Evolutionary conservation across 2,888 invertebrate species (phyloP), one percentile per base, ranked within the genome.

Genomic region (Drosophila anomalata): DNA sequence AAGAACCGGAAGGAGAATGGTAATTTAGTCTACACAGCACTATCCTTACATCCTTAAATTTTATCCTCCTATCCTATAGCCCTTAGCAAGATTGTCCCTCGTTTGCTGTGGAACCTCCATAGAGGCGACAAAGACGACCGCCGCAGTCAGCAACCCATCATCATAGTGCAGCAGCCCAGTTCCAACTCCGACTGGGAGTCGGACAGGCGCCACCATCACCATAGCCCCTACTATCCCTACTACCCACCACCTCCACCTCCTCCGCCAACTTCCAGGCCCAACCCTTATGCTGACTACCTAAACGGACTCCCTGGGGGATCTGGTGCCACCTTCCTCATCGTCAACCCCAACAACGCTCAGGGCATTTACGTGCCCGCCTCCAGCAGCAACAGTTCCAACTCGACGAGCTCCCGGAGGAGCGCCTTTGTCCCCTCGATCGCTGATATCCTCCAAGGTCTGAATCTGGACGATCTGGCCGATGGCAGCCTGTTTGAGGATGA

Each of bases 261-360:
- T 7, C 22, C 47, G 0, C 65, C 36, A n/a, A 36, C 36, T n/a
- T n/a, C n/a, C 7, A 36, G 36, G 31, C 36, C 61, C 54, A 11
- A 1, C 17, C 61, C 36, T 0, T 36, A 36, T n/a, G 36, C n/a
- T 6, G 36, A 36, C 2, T 36, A 36, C 14, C 1, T 36, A 2
- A 36, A 6, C 7, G 36, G 36, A 1, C n/a, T 29, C 9, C 29
- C n/a, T 0, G 36, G 36, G 0, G 47, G 33, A 2, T 2, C 26
- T 1, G 44, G 48, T 3, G 46, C 58, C 17, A 69, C 81, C 11
- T 60, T 67, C 3, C 26, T 81, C 9, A 61, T 81, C 11, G 17
- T 81, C 3, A 82, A 81, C 17, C 86, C 81, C 3, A 85, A 58
- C 47, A 81, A 79, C 31, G 58, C 65, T 31, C 71, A 72, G 47